Conservation (phyloP, 2,888 invertebrate species). For the Alentia gelatinosa region DNA sequence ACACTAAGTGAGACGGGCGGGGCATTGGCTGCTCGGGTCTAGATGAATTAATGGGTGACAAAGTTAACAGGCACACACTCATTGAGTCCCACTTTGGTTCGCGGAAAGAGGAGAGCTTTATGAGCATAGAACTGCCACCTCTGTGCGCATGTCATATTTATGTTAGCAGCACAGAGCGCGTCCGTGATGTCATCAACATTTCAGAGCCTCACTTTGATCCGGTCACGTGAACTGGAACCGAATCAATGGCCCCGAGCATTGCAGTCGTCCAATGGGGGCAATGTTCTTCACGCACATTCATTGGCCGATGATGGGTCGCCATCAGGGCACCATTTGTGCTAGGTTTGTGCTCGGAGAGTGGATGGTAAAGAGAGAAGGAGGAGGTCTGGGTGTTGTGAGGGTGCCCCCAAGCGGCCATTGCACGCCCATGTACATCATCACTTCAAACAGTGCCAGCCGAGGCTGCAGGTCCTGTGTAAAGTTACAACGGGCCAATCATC, state of each 20-base stretch:
- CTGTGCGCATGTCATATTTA: constrained; percentile 34
- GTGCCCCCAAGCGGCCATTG: background rate
- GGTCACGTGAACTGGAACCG: constrained; percentile 28
- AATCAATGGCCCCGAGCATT: background rate
- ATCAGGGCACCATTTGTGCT: background rate
- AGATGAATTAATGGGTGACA: too few species aligned
- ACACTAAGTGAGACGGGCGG: too few species aligned
- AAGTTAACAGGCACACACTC: background rate
- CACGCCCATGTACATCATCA: background rate
- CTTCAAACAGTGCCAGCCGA: background rate
- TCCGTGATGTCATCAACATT: constrained; percentile 41
- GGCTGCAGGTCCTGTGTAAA: background rate
- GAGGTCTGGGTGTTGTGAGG: background rate
- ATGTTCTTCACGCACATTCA: background rate
- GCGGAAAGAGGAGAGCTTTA: background rate
- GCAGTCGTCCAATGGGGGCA: background rate
- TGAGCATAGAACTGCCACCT: background rate
- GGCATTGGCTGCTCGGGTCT: too few species aligned
- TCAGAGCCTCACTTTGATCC: constrained; percentile 33
- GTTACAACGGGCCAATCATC: constrained; percentile 1
- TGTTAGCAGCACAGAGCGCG: background rate
- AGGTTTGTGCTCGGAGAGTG: background rate
- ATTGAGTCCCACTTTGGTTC: background rate
- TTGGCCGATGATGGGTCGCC: background rate
- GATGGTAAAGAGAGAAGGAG: background rate